Evolutionary conservation across 2,888 invertebrate genomes (phyloP), one percentile per base, ranked within the genome.

Genomic region (Pseudococcus viburni): DNA sequence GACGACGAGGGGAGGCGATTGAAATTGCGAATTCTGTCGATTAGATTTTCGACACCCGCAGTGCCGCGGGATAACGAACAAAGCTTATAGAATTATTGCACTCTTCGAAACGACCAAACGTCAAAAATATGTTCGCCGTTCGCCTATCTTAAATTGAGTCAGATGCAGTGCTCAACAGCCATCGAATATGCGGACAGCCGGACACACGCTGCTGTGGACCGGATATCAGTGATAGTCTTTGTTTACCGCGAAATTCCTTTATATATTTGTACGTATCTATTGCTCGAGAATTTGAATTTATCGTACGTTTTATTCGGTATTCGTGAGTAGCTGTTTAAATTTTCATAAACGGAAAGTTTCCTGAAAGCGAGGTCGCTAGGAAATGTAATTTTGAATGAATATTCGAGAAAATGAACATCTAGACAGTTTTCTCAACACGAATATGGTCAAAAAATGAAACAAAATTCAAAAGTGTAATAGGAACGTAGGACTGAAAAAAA

Each of bases 11-110:
- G 8, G 68, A 26, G 4, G 68, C n/a, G n/a, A 77, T 42, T 42
- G 77, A 77, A 77, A 77, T 77, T n/a, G 77, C 33, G 33, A 42
- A 77, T 42, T 77, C 11, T 6, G 26, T 22, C 68, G 68, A 68
- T 68, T 68, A 68, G 11, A 68, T 68, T 68, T 68, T 68, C 12
- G 26, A 26, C 11, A 68, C 68, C 7, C 7, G 8, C 26, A 7
- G 68, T 68, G 2, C 48, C 4, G 48, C 15, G 0, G 48, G 11
- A 4, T 3, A n/a, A 55, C 55, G 9, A 55, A n/a, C 55, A 55
- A 42, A 42, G 42, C 8, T 42, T 42, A 9, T 9, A n/a, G 55
- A 55, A 55, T 55, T 55, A 55, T n/a, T 55, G 7, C 7, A 5
- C 55, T 17, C 0, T 55, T 55, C n/a, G 17, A 55, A 55, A n/a